phyloP scores from a whole-genome alignment of 2,797 vertebrate species.

The Holocentrus rufus region DNA sequence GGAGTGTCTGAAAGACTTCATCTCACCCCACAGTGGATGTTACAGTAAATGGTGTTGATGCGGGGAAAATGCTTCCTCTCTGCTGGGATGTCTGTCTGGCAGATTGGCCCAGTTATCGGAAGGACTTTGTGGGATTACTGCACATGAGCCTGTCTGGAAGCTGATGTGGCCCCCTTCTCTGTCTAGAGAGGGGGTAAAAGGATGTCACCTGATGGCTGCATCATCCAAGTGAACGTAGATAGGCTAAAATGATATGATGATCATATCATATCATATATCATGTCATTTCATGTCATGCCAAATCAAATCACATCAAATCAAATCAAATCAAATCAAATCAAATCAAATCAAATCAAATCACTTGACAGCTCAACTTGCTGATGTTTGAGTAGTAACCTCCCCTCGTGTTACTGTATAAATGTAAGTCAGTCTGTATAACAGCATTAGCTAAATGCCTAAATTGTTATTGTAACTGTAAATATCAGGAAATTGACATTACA shows the following conservation, averaged over 20 bases:
- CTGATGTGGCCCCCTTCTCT: slow-evolving; percentile 50
- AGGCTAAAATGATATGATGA: slow-evolving; percentile 4
- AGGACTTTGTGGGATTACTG: slow-evolving; percentile 77
- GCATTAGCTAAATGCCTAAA: no score
- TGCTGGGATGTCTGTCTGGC: slow-evolving; percentile 52
- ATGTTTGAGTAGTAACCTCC: no score
- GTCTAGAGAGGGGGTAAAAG: slow-evolving; percentile 9
- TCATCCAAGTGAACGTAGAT: slow-evolving; percentile 26
- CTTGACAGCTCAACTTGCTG: no score
- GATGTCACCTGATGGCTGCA: slow-evolving; percentile 27
- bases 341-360: no score
- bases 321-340: no score
- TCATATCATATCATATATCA: background rate
- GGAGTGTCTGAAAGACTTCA: background rate
- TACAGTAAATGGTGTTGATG: slow-evolving; percentile 32
- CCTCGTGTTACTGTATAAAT: no score
- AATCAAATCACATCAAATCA: no score
- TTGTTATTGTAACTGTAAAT: no score
- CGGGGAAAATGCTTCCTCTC: slow-evolving; percentile 23
- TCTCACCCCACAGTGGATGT: slow-evolving; percentile 2
- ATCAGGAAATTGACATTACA: no score
- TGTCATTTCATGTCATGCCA: no score
- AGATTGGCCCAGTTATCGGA: slow-evolving; percentile 71
- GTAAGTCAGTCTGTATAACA: no score
- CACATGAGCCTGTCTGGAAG: slow-evolving; percentile 73